A percentile compares a stretch with the other conserved stretches of the same genome.
phyloP scores from a whole-genome alignment of 2,113 vertebrate species.

The Nerophis lumbriciformis region DNA sequence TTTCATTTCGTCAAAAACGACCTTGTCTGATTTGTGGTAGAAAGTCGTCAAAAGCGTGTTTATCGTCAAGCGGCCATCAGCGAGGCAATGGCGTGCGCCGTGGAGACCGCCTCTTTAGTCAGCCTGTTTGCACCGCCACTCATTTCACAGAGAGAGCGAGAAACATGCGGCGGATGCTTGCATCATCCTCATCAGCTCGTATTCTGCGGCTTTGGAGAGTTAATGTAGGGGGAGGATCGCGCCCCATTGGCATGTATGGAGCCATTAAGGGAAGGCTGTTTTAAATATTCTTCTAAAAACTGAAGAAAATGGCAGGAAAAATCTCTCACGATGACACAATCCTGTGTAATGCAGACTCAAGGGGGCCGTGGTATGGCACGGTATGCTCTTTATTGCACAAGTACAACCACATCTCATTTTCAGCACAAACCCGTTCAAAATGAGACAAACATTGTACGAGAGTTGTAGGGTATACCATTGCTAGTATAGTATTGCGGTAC shows the following conservation, averaged over 20 bases:
- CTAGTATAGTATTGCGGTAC: too few species aligned
- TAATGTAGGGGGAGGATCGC: background rate
- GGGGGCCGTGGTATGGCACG: too few species aligned
- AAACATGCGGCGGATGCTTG: conserved; percentile 25
- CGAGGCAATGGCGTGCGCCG: conserved; percentile 16
- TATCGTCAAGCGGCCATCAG: conserved; percentile 28
- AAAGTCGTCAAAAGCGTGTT: conserved; percentile 21
- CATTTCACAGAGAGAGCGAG: conserved; percentile 28
- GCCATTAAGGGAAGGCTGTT: background rate
- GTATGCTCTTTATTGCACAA: too few species aligned
- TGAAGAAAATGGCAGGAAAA: background rate
- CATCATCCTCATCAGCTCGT: conserved; percentile 18
- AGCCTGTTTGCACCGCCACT: conserved; percentile 27
- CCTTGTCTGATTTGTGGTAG: conserved; percentile 12
- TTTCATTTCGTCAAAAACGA: conserved; percentile 25
- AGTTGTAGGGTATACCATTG: too few species aligned
- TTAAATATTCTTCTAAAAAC: conserved; percentile 3
- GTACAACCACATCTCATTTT: too few species aligned
- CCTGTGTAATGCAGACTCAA: too few species aligned
- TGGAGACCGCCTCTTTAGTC: conserved; percentile 21
- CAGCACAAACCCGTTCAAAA: too few species aligned
- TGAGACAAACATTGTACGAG: too few species aligned
- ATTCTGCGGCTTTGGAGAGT: conserved; percentile 3
- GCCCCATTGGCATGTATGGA: conserved; percentile 1
- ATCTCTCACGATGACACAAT: too few species aligned